Conservation (phyloP, 2,888 invertebrate species). For the Rhorus exstirpatorius region DNA sequence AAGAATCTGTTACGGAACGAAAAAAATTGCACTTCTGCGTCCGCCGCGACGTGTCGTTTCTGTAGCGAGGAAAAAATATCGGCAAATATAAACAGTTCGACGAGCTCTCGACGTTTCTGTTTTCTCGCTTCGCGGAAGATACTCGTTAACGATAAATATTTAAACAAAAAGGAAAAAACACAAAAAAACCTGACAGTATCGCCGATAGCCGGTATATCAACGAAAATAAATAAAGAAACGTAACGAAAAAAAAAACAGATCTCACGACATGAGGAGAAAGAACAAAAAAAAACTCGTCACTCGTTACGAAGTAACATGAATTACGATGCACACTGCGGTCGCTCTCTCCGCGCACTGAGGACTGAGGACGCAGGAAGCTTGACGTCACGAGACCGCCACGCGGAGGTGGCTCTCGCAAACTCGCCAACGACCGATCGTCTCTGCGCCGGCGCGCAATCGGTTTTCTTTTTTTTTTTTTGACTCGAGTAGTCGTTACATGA, state of each 20-base stretch:
- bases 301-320: constrained; percentile 77
- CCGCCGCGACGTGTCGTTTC: too few relatives aligned
- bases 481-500: too few relatives aligned
- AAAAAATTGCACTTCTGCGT: too few relatives aligned
- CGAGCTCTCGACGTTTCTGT: too few relatives aligned
- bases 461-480: constrained; percentile 46
- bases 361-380: too few relatives aligned
- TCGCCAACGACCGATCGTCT: constrained; percentile 71
- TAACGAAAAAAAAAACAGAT: constrained; percentile 26
- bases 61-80: too few relatives aligned
- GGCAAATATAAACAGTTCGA: too few relatives aligned
- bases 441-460: constrained; percentile 81
- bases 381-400: constrained; percentile 85
- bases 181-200: too few relatives aligned
- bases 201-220: too few relatives aligned
- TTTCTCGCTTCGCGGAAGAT: too few relatives aligned
- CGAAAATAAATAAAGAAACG: too few relatives aligned
- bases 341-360: constrained; percentile 85
- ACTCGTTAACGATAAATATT: neutral
- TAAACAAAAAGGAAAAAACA: neutral
- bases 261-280: constrained; percentile 27
- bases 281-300: constrained; percentile 44
- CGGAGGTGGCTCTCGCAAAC: constrained; percentile 83
- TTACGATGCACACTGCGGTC: constrained; percentile 84
- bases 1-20: too few relatives aligned